Conservation (phyloP, 2,797 vertebrate genomes). For the Acipenser transmontanus region DNA sequence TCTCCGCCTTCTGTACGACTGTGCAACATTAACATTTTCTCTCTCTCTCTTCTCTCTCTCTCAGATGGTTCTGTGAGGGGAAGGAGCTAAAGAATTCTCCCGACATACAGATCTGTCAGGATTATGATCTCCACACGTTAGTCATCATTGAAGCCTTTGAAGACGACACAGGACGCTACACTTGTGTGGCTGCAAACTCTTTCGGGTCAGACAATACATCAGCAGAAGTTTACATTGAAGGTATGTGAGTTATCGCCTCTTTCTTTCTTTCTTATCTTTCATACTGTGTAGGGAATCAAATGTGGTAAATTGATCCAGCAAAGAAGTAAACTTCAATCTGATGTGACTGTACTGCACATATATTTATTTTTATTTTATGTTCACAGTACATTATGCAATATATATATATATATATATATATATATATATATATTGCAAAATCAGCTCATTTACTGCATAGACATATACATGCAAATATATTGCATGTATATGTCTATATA, state of each 20-base stretch:
- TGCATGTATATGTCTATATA: no score
- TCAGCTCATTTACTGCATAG: no score
- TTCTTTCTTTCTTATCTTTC: not conserved
- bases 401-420: no score
- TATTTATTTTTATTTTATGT: no score
- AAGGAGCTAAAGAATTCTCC: slow-evolving; percentile 83
- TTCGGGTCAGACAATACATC: slow-evolving; percentile 88
- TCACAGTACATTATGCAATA: no score
- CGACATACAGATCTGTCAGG: slow-evolving; percentile 83
- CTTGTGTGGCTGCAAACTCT: slow-evolving; percentile 86
- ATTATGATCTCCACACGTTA: slow-evolving; percentile 77
- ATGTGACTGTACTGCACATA: no score
- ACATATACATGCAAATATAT: no score
- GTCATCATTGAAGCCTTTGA: slow-evolving; percentile 91
- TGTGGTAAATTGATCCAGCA: no score
- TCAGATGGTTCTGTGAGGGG: slow-evolving; percentile 97
- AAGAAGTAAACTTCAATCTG: no score
- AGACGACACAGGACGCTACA: slow-evolving; percentile 96
- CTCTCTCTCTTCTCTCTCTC: slow-evolving; percentile 33
- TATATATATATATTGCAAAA: no score
- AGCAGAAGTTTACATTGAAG: slow-evolving; percentile 96
- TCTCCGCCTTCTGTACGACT: not conserved
- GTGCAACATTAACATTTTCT: not conserved
- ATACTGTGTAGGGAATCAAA: no score
- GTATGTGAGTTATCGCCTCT: slow-evolving; percentile 43